Conservation (phyloP, 37 sponge, comb jelly and placozoan genomes). For the Petrosia ficiformis region DNA sequence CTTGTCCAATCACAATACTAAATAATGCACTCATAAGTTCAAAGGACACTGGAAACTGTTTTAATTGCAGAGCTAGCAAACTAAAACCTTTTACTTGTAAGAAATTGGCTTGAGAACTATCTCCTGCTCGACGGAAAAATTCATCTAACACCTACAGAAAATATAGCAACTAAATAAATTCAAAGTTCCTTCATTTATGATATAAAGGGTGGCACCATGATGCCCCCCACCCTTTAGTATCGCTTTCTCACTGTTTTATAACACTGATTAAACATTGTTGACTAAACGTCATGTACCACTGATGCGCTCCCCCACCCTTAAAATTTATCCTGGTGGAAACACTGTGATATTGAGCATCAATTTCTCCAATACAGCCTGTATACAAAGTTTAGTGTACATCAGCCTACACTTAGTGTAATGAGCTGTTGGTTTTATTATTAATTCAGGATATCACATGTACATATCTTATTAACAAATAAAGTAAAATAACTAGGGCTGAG, state of each 20-base stretch:
- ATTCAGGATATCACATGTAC: too few species aligned
- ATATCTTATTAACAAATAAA: too few species aligned
- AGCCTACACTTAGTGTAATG: too few species aligned
- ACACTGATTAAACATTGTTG: too few species aligned
- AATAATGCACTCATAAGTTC: conserved; percentile 67
- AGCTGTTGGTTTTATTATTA: too few species aligned
- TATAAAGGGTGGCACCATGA: not conserved
- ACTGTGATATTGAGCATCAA: not conserved
- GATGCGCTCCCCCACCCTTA: too few species aligned
- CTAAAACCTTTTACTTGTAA: conserved; percentile 67
- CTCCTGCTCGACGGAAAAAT: conserved; percentile 69
- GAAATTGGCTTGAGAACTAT: conserved; percentile 38
- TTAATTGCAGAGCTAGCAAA: conserved; percentile 67
- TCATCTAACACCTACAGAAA: conserved; percentile 58
- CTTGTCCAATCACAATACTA: conserved; percentile 52
- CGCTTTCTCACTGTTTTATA: too few species aligned
- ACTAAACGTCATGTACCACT: too few species aligned
- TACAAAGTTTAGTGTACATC: too few species aligned
- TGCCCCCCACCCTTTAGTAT: too few species aligned
- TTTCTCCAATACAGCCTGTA: not conserved
- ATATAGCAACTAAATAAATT: not conserved
- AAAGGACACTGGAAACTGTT: conserved; percentile 40
- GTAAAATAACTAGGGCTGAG: too few species aligned
- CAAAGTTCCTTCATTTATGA: not conserved
- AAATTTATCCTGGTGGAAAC: too few species aligned